phyloP scores from a whole-genome alignment of 2,888 invertebrate species.

The Epinotia bilunana region DNA sequence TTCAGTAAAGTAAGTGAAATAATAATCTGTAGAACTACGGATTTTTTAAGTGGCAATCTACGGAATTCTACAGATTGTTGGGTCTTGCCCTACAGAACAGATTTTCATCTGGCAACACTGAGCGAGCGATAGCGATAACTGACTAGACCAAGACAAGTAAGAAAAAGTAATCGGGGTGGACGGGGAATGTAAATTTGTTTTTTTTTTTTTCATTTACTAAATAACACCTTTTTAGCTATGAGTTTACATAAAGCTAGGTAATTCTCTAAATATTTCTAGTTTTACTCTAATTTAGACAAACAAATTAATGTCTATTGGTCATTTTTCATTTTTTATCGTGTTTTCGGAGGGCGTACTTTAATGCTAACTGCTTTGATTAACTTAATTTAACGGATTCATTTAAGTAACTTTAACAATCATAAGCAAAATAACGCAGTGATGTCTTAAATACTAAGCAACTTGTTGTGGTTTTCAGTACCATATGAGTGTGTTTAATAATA shows the following conservation, averaged over 20 bases:
- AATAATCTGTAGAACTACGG: too few species aligned
- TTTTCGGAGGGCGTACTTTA: slow-evolving; percentile 26
- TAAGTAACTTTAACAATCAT: not conserved
- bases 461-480: not conserved
- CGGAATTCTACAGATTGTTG: too few species aligned
- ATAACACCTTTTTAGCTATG: slow-evolving; percentile 51
- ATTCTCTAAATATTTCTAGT: slow-evolving; percentile 10
- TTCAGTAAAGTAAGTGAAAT: too few species aligned
- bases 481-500: not conserved
- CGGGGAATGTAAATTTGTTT: not conserved
- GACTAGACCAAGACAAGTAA: not conserved
- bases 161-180: not conserved
- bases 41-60: too few species aligned
- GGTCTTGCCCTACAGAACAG: too few species aligned
- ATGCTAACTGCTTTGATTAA: not conserved
- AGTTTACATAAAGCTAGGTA: slow-evolving; percentile 77
- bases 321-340: slow-evolving; percentile 13
- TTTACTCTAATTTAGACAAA: not conserved
- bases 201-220: not conserved
- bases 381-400: not conserved
- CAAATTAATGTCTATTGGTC: not conserved
- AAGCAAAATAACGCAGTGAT: not conserved
- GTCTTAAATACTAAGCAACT: not conserved
- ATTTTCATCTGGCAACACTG: too few species aligned
- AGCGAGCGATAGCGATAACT: too few species aligned